Evolutionary conservation across 2,888 invertebrate genomes (phyloP), one percentile per base, ranked within the genome.

Genomic region (Linnaemya tessellans): DNA sequence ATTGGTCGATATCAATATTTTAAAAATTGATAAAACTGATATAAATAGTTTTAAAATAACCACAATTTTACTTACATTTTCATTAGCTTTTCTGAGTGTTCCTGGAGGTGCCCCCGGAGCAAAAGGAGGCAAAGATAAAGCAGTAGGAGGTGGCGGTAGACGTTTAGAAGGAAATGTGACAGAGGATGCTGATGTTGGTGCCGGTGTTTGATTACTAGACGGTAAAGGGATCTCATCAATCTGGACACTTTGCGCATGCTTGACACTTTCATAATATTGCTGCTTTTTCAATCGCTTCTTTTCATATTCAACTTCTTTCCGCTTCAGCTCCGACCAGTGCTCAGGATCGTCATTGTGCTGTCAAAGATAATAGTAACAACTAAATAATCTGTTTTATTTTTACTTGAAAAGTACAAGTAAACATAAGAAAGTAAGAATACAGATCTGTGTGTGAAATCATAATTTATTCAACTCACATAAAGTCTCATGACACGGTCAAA

Each of bases 321-420:
- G 94, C 90, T 97, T 97, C n/a, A 99, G 92, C 88, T 98, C 98
- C 3, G 96, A 94, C 95, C 97, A 98, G 91, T 97, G 97, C 88
- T 98, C 98, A 30, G 97, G 97, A 91, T 99, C 98, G 92, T 99
- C 98, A 93, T 98, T 98, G 90, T 98, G 97, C 97, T 98, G 62
- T 1, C 77, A 77, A 54, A 20, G 7, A 54, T 9, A 82, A 83
- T 30, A 30, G 30, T 30, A 30, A 2, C 30, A 30, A 51, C n/a
- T 38, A 77, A 20, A 22, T 62, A 25, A n/a, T 62, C 38, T 43
- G 38, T 10, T 1, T 35, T 35, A 11, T 20, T 20, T 20, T 9
- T 20, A 51, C 51, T 46, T 46, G 3, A n/a, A 46, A n/a, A 46
- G 15, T 30, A 15, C 3, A 41, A 13, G 13, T 2, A 15, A 46